These are phyloP conservation scores for Cololabis saira DNA, from an alignment of 2,113 vertebrate species.

Conservation along the genomic window DNA sequence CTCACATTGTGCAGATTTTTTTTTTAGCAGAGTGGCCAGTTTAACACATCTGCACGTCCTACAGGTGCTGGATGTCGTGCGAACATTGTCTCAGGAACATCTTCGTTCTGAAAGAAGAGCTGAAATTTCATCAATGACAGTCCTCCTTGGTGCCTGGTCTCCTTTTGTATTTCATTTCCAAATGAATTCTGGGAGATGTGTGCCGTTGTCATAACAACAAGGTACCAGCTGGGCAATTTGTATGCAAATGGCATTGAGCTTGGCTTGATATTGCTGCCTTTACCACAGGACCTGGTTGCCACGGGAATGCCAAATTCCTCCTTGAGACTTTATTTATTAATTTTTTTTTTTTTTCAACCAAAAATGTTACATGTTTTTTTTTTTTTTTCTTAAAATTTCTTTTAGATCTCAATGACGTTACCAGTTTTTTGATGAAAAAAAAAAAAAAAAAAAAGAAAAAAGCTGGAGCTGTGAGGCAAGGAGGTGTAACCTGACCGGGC, in stretches of 20 bases:
- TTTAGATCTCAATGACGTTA: conserved; percentile 7
- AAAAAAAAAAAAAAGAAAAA: conserved; percentile 29
- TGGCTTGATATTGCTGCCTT: conserved; percentile 73
- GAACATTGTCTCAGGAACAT: too few species aligned
- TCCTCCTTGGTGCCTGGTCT: conserved; percentile 44
- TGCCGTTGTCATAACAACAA: conserved; percentile 84
- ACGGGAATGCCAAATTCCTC: conserved; percentile 71
- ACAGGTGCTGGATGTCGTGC: too few species aligned
- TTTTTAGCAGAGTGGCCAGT: too few species aligned
- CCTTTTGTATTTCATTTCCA: conserved; percentile 73
- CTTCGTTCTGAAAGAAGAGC: conserved; percentile 29
- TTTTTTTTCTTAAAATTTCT: too few species aligned
- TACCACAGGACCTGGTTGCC: conserved; percentile 74
- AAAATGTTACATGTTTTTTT: conserved; percentile 11
- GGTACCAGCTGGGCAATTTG: conserved; percentile 86
- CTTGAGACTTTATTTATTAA: conserved; percentile 31
- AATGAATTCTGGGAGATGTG: conserved; percentile 79
- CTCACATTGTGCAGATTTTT: too few species aligned
- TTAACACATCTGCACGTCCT: too few species aligned
- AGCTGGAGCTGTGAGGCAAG: conserved; percentile 8
- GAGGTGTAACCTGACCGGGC: conserved; percentile 41
- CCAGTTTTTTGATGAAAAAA: conserved; percentile 30
- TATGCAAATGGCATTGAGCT: conserved; percentile 81
- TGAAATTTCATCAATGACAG: conserved; percentile 61
- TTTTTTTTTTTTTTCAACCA: conserved; percentile 1